Conservation (phyloP, 92 coral and sea anemone genomes). For the Porites lobata region DNA sequence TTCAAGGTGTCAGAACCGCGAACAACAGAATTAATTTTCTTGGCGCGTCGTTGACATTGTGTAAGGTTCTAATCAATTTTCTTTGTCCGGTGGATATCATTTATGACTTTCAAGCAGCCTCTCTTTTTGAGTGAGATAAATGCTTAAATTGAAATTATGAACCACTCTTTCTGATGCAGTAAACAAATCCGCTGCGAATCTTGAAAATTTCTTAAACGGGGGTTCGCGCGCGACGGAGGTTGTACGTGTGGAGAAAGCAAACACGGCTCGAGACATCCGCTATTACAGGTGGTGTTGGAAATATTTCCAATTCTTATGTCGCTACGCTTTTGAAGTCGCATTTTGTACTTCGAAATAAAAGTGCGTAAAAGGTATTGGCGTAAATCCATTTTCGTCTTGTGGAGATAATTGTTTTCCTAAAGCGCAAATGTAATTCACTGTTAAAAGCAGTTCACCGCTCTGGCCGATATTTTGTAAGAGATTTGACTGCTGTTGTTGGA, state of each 20-base stretch:
- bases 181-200: conserved; percentile 31
- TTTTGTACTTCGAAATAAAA: conserved; percentile 8
- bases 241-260: conserved; percentile 30
- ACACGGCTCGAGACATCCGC: conserved; percentile 7
- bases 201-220: conserved; percentile 12
- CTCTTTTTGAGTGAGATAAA: conserved; percentile 29
- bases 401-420: conserved; percentile 18
- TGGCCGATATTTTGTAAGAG: background rate
- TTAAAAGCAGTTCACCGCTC: background rate
- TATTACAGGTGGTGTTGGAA: conserved; percentile 30
- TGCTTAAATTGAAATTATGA: conserved; percentile 28
- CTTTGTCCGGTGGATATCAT: conserved; percentile 37
- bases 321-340: conserved; percentile 5
- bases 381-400: conserved; percentile 16
- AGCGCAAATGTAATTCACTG: conserved; percentile 23
- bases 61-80: conserved; percentile 12
- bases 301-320: conserved; percentile 50
- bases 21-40: conserved; percentile 48
- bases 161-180: conserved; percentile 18
- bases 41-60: conserved; percentile 24
- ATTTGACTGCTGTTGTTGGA: background rate
- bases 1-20: conserved; percentile 26
- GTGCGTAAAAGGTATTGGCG: background rate
- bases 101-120: conserved; percentile 46
- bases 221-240: conserved; percentile 31